Percentiles rank a stretch among this genome's conserved stretches.
phyloP scores from a whole-genome alignment of 1,140 invertebrate species.

The Oreohelix idahoensis region DNA sequence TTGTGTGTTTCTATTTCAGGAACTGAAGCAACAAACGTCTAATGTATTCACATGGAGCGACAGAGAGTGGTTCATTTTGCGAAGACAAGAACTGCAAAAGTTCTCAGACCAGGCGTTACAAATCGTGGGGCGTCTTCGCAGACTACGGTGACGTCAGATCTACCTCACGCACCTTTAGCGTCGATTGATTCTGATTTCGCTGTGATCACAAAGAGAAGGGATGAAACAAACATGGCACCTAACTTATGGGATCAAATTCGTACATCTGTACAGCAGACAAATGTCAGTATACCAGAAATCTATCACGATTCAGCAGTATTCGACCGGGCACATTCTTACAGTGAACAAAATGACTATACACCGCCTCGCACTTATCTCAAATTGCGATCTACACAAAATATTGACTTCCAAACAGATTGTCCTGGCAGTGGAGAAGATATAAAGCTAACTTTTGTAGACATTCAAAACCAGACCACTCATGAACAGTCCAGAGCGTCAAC shows the following conservation, averaged over 20 bases:
- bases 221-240: not conserved
- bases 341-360: not conserved
- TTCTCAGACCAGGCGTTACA: not conserved
- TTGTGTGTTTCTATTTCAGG: not conserved
- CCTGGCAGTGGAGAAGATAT: not conserved
- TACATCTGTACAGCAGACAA: not conserved
- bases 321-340: not conserved
- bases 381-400: not conserved
- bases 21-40: not conserved
- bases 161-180: not conserved
- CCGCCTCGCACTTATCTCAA: not conserved
- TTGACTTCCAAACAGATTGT: not conserved
- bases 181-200: not conserved
- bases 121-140: not conserved
- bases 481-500: not conserved
- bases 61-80: constrained; percentile 4
- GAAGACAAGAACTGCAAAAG: not conserved
- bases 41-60: not conserved
- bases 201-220: not conserved
- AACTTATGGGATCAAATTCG: not conserved
- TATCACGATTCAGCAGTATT: not conserved
- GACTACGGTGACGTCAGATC: not conserved
- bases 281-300: not conserved
- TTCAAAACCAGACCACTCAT: not conserved
- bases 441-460: not conserved